phyloP scores from a whole-genome alignment of 2,113 vertebrate species.

The Scomber scombrus region DNA sequence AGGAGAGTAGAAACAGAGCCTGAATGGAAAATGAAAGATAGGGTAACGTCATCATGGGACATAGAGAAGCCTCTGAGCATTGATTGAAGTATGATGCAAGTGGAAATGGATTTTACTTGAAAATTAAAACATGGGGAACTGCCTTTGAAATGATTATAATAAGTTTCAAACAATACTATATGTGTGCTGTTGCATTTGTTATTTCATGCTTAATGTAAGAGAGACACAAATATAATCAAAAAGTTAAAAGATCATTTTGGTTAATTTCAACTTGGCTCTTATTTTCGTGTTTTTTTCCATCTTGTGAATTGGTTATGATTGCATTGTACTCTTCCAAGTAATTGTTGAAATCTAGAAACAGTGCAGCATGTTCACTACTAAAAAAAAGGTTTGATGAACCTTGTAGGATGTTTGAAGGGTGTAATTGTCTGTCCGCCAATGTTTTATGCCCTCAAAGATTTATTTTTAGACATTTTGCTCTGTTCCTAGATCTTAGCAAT shows the following conservation, averaged over 20 bases:
- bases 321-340: no score
- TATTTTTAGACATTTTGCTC: no score
- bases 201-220: not conserved
- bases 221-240: not conserved
- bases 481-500: no score
- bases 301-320: not conserved
- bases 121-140: not conserved
- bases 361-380: no score
- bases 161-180: no score
- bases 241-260: not conserved
- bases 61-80: slow-evolving; percentile 21
- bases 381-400: no score
- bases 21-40: slow-evolving; percentile 34
- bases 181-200: no score
- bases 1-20: slow-evolving; percentile 8
- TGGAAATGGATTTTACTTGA: slow-evolving; percentile 1
- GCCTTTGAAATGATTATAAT: no score
- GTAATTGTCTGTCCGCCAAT: no score
- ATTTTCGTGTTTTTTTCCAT: not conserved
- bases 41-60: slow-evolving; percentile 29
- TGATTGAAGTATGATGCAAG: slow-evolving; percentile 18
- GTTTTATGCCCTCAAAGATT: no score
- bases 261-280: not conserved
- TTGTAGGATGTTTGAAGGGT: no score
- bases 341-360: no score